These are phyloP conservation scores for Dufourea novaeangliae DNA, from an alignment of 1,140 invertebrate species.

Conservation along the genomic window DNA sequence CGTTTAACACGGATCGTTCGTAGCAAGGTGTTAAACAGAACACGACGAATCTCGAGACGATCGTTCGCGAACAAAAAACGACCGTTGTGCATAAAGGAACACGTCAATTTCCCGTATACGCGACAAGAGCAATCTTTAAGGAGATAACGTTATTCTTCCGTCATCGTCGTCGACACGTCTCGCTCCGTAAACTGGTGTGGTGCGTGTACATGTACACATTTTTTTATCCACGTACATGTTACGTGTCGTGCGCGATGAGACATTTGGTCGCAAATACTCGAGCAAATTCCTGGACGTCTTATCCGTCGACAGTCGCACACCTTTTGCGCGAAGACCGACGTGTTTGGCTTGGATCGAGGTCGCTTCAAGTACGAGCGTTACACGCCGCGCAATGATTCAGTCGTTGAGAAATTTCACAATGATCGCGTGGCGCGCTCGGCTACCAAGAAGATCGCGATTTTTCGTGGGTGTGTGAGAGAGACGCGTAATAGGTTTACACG, in stretches of 20 bases:
- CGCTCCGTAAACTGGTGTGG: not conserved
- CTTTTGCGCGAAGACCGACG: not conserved
- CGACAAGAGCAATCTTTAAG: not conserved
- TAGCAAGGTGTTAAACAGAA: conserved; percentile 12
- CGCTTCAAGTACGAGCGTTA: not conserved
- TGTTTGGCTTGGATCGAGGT: not conserved
- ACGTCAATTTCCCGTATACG: not conserved
- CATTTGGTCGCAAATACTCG: too few species aligned
- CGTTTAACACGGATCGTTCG: conserved; percentile 30
- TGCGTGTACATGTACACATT: too few species aligned
- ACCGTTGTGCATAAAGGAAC: not conserved
- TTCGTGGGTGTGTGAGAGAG: conserved; percentile 33
- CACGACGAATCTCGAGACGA: conserved; percentile 17
- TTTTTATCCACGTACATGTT: too few species aligned
- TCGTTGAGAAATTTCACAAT: conserved; percentile 10
- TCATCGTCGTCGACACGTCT: not conserved
- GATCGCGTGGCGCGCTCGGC: not conserved
- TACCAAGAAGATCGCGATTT: not conserved
- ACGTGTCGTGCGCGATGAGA: too few species aligned
- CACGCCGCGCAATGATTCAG: conserved; percentile 8
- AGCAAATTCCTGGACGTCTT: not conserved
- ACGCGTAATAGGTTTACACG: conserved; percentile 19
- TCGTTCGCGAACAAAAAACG: not conserved
- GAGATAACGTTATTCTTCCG: not conserved
- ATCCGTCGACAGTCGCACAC: too few species aligned